Evolutionary conservation across 2,113 vertebrate species (phyloP).

Genomic region (Macroglossus sobrinus): DNA sequence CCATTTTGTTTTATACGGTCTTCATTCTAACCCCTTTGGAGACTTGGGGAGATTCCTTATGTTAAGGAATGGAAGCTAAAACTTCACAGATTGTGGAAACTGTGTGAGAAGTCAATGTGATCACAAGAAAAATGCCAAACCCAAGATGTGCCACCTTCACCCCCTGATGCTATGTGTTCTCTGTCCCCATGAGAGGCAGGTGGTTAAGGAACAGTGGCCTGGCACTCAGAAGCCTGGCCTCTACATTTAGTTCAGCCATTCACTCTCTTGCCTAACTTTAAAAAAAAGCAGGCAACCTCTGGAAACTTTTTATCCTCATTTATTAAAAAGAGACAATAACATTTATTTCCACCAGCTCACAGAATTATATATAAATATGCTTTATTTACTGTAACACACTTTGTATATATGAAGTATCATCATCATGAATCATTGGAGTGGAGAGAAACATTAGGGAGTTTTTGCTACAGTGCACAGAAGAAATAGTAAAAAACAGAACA

Average conservation of each 20-base stretch:
- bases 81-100: background rate
- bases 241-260: background rate
- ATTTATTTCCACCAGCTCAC: background rate
- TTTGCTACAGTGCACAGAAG: background rate
- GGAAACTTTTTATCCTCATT: background rate
- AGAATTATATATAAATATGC: background rate
- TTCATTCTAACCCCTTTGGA: background rate
- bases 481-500: background rate
- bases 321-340: background rate
- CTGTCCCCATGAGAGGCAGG: background rate
- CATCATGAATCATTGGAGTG: background rate
- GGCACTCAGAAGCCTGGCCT: background rate
- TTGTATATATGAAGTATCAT: background rate
- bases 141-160: too few relatives aligned
- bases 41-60: background rate
- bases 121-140: background rate
- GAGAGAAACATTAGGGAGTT: background rate
- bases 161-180: too few relatives aligned
- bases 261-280: background rate
- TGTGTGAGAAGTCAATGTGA: background rate
- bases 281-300: background rate
- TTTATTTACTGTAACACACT: background rate
- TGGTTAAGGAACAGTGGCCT: accelerated
- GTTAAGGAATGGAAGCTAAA: background rate
- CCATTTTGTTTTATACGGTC: background rate